Conservation (phyloP, 2,113 vertebrate genomes). For the Apteryx owenii region DNA sequence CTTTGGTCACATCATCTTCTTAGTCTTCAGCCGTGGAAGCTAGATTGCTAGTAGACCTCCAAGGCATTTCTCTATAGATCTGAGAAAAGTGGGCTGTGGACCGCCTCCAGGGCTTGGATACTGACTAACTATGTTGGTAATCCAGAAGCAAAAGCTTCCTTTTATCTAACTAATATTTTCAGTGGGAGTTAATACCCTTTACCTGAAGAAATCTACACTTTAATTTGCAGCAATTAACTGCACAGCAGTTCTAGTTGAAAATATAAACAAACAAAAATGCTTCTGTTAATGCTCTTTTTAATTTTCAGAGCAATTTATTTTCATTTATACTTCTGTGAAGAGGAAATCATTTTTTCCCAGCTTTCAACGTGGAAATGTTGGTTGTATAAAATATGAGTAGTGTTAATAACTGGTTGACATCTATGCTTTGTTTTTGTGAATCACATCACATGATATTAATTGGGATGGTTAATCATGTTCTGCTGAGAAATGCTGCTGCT, state of each 20-base stretch:
- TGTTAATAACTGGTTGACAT: slow-evolving; percentile 68
- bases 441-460: slow-evolving; percentile 65
- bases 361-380: slow-evolving; percentile 60
- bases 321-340: slow-evolving; percentile 63
- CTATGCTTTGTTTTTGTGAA: slow-evolving; percentile 74
- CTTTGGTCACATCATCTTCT: slow-evolving; percentile 58
- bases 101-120: slow-evolving; percentile 59
- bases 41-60: slow-evolving; percentile 46
- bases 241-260: slow-evolving; percentile 47
- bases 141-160: slow-evolving; percentile 64
- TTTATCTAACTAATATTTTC: slow-evolving; percentile 59
- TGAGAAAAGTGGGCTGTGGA: slow-evolving; percentile 43
- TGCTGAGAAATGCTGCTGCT: slow-evolving; percentile 71
- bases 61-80: slow-evolving; percentile 46
- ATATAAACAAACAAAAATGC: slow-evolving; percentile 35
- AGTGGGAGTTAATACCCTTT: slow-evolving; percentile 54
- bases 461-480: slow-evolving; percentile 70
- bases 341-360: slow-evolving; percentile 39
- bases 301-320: slow-evolving; percentile 67
- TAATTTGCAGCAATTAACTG: slow-evolving; percentile 65
- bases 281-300: slow-evolving; percentile 54
- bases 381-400: slow-evolving; percentile 42
- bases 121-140: slow-evolving; percentile 52
- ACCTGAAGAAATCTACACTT: slow-evolving; percentile 50
- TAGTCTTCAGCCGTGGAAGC: slow-evolving; percentile 61